These are phyloP conservation scores for Helogale parvula DNA, from an alignment of 2,113 vertebrate species.

Conservation along the genomic window DNA sequence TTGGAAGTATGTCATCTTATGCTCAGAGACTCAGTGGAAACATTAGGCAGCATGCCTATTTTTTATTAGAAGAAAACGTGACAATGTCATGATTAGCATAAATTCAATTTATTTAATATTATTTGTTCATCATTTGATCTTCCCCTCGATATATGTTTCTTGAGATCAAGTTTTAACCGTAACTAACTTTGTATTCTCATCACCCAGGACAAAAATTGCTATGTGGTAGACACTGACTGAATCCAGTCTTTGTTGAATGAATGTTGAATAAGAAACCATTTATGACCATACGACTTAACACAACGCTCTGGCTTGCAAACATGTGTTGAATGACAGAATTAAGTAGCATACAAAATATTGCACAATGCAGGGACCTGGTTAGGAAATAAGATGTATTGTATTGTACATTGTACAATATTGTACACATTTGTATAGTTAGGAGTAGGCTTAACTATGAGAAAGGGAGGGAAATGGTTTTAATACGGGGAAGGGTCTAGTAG, in stretches of 20 bases:
- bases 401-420: neutral
- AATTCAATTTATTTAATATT: neutral
- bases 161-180: conserved; percentile 20
- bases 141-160: neutral
- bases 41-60: neutral
- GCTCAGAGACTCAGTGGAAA: neutral
- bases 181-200: neutral
- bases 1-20: neutral
- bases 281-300: neutral
- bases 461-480: neutral
- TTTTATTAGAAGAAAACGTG: neutral
- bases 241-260: neutral
- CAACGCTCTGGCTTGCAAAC: neutral
- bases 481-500: neutral
- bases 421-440: neutral
- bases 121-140: neutral
- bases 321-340: neutral
- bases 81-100: neutral
- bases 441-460: neutral
- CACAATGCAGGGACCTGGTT: neutral
- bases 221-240: neutral
- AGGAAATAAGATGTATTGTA: neutral
- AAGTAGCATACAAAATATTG: neutral
- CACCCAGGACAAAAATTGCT: neutral
- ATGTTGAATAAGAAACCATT: conserved; percentile 17